Evolutionary conservation across 2,888 invertebrate genomes (phyloP).

Genomic region (Amblyjoppa fuscipennis): DNA sequence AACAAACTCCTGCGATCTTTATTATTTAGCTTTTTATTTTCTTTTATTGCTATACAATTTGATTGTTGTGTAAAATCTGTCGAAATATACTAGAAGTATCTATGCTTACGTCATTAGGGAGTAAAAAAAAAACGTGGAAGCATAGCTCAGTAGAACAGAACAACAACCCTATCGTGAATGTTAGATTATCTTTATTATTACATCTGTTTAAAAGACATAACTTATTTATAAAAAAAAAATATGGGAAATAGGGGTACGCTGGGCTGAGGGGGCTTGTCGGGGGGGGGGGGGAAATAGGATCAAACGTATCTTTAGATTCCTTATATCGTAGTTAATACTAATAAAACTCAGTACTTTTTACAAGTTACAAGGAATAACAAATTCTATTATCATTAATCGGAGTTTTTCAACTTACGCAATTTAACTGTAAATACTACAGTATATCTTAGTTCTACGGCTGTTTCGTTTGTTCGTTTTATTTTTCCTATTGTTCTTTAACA

Average conservation of each 20-base stretch:
- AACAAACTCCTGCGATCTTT: conserved; percentile 39
- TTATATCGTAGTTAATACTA: conserved; percentile 82
- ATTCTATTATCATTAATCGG: conserved; percentile 81
- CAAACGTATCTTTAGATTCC: conserved; percentile 77
- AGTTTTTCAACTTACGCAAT: conserved; percentile 75
- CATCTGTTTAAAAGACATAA: conserved; percentile 84
- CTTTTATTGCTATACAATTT: conserved; percentile 82
- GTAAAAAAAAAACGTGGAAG: conserved; percentile 75
- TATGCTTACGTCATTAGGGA: conserved; percentile 78
- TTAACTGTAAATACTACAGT: conserved; percentile 76
- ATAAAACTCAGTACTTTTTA: conserved; percentile 85
- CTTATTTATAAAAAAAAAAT: conserved; percentile 83
- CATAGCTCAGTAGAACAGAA: conserved; percentile 80
- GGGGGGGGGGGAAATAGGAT: conserved; percentile 74
- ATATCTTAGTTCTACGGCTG: conserved; percentile 76
- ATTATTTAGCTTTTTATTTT: conserved; percentile 70
- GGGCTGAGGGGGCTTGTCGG: conserved; percentile 35
- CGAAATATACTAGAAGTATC: conserved; percentile 78
- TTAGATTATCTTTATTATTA: conserved; percentile 84
- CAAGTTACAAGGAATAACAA: conserved; percentile 85
- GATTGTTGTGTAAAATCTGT: conserved; percentile 80
- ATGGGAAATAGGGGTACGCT: conserved; percentile 70
- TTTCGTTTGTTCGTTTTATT: conserved; percentile 44
- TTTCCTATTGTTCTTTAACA: conserved; percentile 73
- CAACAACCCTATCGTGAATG: conserved; percentile 82